A percentile compares a stretch with the other conserved stretches of the same genome.
Evolutionary conservation across 2,888 invertebrate genomes (phyloP).

Genomic region (Odontothrips loti): DNA sequence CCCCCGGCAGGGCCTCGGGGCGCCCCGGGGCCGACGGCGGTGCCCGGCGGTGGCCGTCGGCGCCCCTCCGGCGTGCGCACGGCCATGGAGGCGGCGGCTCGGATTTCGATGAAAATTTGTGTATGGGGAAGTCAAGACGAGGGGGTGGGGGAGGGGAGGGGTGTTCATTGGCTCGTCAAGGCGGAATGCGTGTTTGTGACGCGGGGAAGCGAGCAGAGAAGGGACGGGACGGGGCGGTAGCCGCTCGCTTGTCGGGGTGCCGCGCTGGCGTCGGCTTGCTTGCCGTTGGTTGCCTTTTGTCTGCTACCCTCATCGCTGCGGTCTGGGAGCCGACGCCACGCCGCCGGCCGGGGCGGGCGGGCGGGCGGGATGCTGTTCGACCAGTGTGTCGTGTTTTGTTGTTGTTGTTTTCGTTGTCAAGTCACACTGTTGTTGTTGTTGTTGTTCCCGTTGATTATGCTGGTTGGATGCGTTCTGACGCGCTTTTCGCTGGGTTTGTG

Average conservation of each 20-base stretch:
- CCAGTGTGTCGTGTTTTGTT: slow-evolving; percentile 26
- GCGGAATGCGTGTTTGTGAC: slow-evolving; percentile 21
- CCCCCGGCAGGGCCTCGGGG: background rate
- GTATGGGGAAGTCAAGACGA: background rate
- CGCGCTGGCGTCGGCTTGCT: background rate
- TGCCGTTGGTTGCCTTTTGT: background rate
- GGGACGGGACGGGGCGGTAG: background rate
- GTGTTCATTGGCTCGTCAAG: slow-evolving; percentile 22
- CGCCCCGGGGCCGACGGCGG: background rate
- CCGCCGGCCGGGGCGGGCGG: background rate
- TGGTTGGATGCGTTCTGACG: slow-evolving; percentile 17
- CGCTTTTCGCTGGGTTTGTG: background rate
- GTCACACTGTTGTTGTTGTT: background rate
- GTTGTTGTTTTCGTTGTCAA: slow-evolving; percentile 18
- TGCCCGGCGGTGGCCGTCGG: background rate
- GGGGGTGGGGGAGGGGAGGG: background rate
- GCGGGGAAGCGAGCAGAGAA: background rate
- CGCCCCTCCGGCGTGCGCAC: background rate
- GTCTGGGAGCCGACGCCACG: background rate
- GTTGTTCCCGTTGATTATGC: slow-evolving; percentile 7
- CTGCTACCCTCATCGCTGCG: slow-evolving; percentile 3
- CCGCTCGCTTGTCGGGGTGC: background rate
- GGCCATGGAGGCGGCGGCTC: background rate
- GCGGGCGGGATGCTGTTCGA: slow-evolving; percentile 13
- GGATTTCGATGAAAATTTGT: slow-evolving; percentile 23